Evolutionary conservation across 2,797 vertebrate species (phyloP), one percentile per base, ranked within the genome.

Genomic region (Psittacula derbiana): DNA sequence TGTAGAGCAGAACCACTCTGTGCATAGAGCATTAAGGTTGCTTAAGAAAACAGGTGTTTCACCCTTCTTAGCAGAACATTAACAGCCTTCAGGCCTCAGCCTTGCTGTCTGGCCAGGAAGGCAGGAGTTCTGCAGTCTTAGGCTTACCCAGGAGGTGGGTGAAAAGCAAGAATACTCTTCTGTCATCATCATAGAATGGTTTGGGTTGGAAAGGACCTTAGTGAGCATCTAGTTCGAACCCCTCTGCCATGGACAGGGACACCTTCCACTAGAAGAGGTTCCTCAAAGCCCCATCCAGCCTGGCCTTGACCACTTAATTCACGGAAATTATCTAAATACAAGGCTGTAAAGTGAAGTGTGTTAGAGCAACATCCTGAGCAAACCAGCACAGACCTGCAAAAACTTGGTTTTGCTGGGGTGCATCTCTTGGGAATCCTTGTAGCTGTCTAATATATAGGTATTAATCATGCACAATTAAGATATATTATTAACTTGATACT

Each of bases 1-100:
- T 8, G 9, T 58, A 4, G 4, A 1, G 33, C 24, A 20, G 2
- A 53, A 38, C 4, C 1, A 2, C 24, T 40, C 4, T 1, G 19
- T 11, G 19, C 9, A 1, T 4, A 3, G n/a, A 27, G 25, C 4
- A 16, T 7, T 7, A 1, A 2, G 18, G 15, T 20, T 16, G 25
- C 38, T 38, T 6, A 2, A 19, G 38, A 27, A 16, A n/a, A 4
- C 16, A 31, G 33, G 1, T 31, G 3, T 72, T 52, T 25, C 11
- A 11, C 12, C 12, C 1, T 2, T 6, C 2, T 5, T 44, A 47
- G 24, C 10, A 5, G 10, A 11, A 2, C 1, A 11, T 21, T 31
- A 10, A 15, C 20, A 8, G 6, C 9, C 17, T 21, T n/a, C 61
- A 50, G n/a, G 20, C 10, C 6, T 62, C 58, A 33, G 0, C 18